phyloP scores from a whole-genome alignment of 64 coral and sea anemone genomes.

The Stichodactyla mertensii region DNA sequence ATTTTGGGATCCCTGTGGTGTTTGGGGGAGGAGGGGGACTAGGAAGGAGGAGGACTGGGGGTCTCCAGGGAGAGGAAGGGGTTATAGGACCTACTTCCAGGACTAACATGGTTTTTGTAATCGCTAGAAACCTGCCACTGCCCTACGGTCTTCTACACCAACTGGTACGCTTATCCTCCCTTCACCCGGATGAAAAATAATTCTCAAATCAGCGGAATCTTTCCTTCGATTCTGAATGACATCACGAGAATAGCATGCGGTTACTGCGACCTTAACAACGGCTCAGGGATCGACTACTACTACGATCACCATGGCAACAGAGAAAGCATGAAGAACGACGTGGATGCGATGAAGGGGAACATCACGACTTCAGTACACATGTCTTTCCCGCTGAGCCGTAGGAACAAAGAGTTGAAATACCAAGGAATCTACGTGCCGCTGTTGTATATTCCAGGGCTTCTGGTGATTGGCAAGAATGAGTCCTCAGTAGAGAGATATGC shows the following conservation, averaged over 20 bases:
- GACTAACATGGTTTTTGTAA: too few relatives aligned
- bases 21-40: too few relatives aligned
- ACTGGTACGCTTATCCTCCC: conserved; percentile 14
- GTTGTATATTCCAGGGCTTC: conserved; percentile 25
- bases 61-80: too few relatives aligned
- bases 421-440: conserved; percentile 18
- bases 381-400: neutral
- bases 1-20: too few relatives aligned
- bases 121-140: conserved; percentile 31
- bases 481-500: conserved; percentile 3
- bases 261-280: conserved; percentile 9
- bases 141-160: conserved; percentile 10
- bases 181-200: conserved; percentile 8
- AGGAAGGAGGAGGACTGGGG: too few relatives aligned
- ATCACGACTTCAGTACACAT: neutral
- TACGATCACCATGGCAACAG: neutral
- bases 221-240: neutral
- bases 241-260: conserved; percentile 17
- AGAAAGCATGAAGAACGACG: neutral
- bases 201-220: conserved; percentile 1
- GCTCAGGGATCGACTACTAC: conserved; percentile 11
- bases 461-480: conserved; percentile 2
- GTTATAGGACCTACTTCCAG: too few relatives aligned
- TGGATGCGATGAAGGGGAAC: neutral
- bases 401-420: neutral